A percentile compares a stretch with the other conserved stretches of the same genome.
These are phyloP conservation scores for Aphrophora alni DNA, from an alignment of 2,888 invertebrate species.

Conservation along the genomic window DNA sequence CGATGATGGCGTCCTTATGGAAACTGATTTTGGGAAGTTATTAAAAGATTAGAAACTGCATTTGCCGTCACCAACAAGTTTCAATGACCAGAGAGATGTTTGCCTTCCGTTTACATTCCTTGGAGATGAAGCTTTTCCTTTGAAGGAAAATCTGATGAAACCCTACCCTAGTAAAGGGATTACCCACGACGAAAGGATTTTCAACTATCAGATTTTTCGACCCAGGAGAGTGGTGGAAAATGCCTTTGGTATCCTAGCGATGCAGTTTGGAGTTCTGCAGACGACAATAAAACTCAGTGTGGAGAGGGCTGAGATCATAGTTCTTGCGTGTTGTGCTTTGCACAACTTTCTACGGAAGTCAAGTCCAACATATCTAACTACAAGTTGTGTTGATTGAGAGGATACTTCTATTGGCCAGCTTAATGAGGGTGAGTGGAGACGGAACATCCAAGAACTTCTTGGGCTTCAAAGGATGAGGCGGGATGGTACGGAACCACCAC, in stretches of 20 bases:
- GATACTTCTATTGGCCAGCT: too few relatives aligned
- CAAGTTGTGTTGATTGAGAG: too few relatives aligned
- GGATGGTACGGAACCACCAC: too few relatives aligned
- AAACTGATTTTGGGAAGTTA: background rate
- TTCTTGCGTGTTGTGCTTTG: background rate
- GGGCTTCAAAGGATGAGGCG: too few relatives aligned
- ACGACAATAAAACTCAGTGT: background rate
- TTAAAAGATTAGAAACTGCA: background rate
- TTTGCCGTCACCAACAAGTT: background rate
- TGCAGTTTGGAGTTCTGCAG: background rate
- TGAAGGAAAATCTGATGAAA: slow-evolving; percentile 47
- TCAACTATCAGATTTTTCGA: slow-evolving; percentile 22
- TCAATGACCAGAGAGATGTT: background rate
- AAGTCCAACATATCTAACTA: too few relatives aligned
- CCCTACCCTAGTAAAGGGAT: slow-evolving; percentile 41
- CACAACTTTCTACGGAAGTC: too few relatives aligned
- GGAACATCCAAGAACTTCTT: too few relatives aligned
- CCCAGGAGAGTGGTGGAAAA: slow-evolving; percentile 30
- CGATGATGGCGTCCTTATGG: background rate
- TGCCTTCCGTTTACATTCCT: slow-evolving; percentile 45
- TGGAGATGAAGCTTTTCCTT: slow-evolving; percentile 50
- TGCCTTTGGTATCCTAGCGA: slow-evolving; percentile 31
- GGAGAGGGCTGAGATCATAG: background rate
- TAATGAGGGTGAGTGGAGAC: too few relatives aligned
- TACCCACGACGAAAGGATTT: slow-evolving; percentile 14